These are phyloP conservation scores for Mesocricetus auratus DNA, from an alignment of 2,113 vertebrate species.

Conservation along the genomic window DNA sequence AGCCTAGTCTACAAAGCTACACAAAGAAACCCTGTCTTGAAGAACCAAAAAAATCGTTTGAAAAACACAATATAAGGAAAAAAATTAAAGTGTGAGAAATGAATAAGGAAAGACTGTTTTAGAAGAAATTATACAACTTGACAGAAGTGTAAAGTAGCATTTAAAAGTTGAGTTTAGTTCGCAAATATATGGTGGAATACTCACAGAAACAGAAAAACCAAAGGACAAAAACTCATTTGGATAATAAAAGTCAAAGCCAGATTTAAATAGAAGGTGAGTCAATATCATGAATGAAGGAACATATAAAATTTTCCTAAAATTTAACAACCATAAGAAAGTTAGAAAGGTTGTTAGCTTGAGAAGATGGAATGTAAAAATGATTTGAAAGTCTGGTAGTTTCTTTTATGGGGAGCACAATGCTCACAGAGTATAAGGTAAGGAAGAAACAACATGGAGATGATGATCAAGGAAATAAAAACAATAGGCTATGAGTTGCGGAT, in stretches of 20 bases:
- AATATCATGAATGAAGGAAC: not conserved
- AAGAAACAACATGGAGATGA: not conserved
- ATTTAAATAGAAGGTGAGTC: not conserved
- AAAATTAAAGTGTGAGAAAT: constrained; percentile 14
- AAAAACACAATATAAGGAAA: not conserved
- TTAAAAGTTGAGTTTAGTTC: not conserved
- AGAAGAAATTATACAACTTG: not conserved
- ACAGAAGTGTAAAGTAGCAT: not conserved
- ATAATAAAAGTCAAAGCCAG: not conserved
- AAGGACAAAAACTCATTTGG: not conserved
- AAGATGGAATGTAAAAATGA: not conserved
- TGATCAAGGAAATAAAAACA: not conserved
- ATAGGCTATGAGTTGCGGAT: not conserved
- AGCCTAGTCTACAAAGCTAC: too few relatives aligned
- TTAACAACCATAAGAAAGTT: not conserved
- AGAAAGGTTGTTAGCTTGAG: not conserved
- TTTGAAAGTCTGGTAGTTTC: not conserved
- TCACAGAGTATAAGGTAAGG: not conserved
- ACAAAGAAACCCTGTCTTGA: too few relatives aligned
- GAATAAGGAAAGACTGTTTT: not conserved
- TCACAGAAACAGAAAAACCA: not conserved
- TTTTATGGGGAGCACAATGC: not conserved
- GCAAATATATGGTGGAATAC: not conserved
- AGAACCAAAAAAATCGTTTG: not conserved
- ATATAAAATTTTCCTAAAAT: constrained; percentile 1